phyloP scores from a whole-genome alignment of 1,140 invertebrate species.

The Brachionus paranguensis region DNA sequence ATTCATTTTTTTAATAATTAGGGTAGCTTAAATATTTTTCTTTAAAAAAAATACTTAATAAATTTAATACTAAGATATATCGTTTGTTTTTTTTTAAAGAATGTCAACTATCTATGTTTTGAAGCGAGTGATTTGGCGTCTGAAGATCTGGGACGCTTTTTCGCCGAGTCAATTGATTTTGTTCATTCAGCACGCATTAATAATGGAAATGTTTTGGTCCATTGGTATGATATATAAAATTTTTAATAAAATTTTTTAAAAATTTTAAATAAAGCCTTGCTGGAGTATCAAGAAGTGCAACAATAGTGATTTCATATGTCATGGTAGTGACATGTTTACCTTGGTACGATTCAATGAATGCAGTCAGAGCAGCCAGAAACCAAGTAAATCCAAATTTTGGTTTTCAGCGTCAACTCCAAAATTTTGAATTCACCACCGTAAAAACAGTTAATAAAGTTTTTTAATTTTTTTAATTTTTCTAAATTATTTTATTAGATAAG shows the following conservation, averaged over 20 bases:
- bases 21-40: too few species aligned
- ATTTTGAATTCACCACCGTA: constrained; percentile 65
- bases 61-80: too few species aligned
- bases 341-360: constrained; percentile 86
- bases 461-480: neutral
- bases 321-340: constrained; percentile 84
- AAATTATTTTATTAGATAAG: neutral
- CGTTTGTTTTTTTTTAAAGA: constrained; percentile 58
- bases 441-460: neutral
- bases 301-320: constrained; percentile 84
- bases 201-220: constrained; percentile 85
- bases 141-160: constrained; percentile 86
- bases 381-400: constrained; percentile 91
- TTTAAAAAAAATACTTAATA: too few species aligned
- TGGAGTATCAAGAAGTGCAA: constrained; percentile 90
- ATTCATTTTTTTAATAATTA: too few species aligned
- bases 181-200: constrained; percentile 80
- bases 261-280: constrained; percentile 65
- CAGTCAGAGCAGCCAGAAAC: constrained; percentile 76
- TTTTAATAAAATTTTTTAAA: neutral
- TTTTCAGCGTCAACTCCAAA: constrained; percentile 85
- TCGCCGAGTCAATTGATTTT: constrained; percentile 86
- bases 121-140: constrained; percentile 83
- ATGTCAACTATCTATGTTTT: constrained; percentile 88
- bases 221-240: constrained; percentile 67